Base-by-base conservation (phyloP, 1,140 invertebrate genomes). In the Mylabris phalerata region DNA sequence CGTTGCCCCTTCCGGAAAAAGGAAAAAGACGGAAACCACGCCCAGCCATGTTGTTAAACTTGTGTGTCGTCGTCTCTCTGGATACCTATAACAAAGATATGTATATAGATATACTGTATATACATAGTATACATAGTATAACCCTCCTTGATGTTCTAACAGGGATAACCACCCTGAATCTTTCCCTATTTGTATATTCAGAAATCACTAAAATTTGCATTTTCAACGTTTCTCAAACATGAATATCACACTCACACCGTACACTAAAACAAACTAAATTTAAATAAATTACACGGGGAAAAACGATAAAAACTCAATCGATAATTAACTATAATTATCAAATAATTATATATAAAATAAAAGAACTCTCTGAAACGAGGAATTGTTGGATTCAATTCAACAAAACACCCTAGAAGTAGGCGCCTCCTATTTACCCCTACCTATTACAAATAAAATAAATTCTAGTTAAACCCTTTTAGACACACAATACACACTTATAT, bases 41-140 rank as follows among this genome's bases (percentile, higher is more conserved):
- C 73, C 72, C 63, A 66, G 70, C 71, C 70, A 73, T 73, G 66
- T 71, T 73, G 71, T 67, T 66, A 59, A 63, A 57, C 64, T 70
- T 59, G 59, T 42, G 55, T 55, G 58, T 10, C 9, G 3, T 44
- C 60, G 38, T 45, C 41, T 55, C 60, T 59, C 45, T 65, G 59
- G 62, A 60, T 61, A 59, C 65, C 65, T 67, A 32, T 32, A 32
- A 32, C 32, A 32, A 32, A 32, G 32, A 32, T 32, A 32, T 32
- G 32, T 32, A 32, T 32, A 32, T 32, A 32, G 32, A 32, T 32
- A 32, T 32, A 32, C 32, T 32, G 32, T 32, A 57, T 27, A 45
- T 45, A 27, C 26, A 39, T 55, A 19, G 19, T 19, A 44, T 58
- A 63, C 62, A 59, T 57, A 57, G 63, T 55, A 64, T 66, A 64